These are phyloP conservation scores for Pseudomyrmex dendroicus DNA, from an alignment of 1,140 invertebrate species.

Conservation along the genomic window DNA sequence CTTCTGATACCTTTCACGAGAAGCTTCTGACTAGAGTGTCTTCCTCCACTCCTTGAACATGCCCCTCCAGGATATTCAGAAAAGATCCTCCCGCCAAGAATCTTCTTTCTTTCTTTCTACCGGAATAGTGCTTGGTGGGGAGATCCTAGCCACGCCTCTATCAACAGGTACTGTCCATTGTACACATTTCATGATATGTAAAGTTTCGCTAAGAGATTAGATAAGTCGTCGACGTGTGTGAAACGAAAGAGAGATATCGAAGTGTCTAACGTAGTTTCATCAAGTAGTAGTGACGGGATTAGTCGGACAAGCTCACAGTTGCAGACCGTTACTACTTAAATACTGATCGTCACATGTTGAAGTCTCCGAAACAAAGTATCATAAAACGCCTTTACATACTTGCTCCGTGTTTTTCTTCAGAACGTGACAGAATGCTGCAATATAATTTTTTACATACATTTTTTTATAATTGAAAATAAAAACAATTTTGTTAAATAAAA, in stretches of 20 bases:
- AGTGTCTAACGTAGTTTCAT: background rate
- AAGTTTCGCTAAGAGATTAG: conserved; percentile 11
- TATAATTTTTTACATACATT: background rate
- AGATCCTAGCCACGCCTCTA: conserved; percentile 49
- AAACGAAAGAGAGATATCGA: conserved; percentile 9
- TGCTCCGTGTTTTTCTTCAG: background rate
- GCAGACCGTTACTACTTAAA: conserved; percentile 28
- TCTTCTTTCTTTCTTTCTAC: conserved; percentile 44
- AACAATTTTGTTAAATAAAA: background rate
- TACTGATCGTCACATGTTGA: background rate
- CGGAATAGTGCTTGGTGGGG: conserved; percentile 21
- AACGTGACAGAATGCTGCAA: background rate
- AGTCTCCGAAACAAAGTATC: background rate
- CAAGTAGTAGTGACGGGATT: conserved; percentile 29
- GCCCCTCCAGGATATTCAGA: conserved; percentile 45
- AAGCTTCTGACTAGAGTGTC: background rate
- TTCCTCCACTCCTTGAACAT: conserved; percentile 38
- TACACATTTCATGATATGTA: conserved; percentile 8
- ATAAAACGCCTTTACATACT: background rate
- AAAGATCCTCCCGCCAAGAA: conserved; percentile 48
- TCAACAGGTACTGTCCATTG: conserved; percentile 17
- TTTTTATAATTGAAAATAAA: background rate
- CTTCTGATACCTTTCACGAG: conserved; percentile 51
- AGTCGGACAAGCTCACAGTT: conserved; percentile 15
- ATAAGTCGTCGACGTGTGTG: background rate